Conservation (phyloP, 2,888 invertebrate species). For the Trypoxylon attenuatum region DNA sequence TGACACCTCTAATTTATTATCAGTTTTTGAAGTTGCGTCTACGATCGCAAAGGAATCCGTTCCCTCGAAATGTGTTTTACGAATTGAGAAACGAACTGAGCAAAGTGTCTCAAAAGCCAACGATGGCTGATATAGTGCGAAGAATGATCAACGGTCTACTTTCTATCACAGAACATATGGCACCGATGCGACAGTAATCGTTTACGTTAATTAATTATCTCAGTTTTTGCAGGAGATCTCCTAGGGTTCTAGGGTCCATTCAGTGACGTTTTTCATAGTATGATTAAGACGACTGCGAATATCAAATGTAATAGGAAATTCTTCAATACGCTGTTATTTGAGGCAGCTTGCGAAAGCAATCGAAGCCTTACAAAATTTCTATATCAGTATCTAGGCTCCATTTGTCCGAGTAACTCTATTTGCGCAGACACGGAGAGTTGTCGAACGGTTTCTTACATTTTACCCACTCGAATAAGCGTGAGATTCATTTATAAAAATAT, state of each 20-base stretch:
- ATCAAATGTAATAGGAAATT: constrained; percentile 32
- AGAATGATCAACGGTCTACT: constrained; percentile 80
- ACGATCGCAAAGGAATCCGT: constrained; percentile 95
- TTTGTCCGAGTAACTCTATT: too few species aligned
- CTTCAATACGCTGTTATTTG: constrained; percentile 19
- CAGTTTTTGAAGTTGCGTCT: constrained; percentile 96
- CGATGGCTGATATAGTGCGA: constrained; percentile 81
- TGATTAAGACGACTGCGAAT: constrained; percentile 38
- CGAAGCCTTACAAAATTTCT: constrained; percentile 15
- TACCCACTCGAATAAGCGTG: neutral
- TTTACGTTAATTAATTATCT: constrained; percentile 22
- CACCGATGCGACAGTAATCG: constrained; percentile 76
- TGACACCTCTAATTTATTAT: constrained; percentile 97
- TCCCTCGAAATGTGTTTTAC: constrained; percentile 93
- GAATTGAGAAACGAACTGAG: constrained; percentile 88
- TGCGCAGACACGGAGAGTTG: too few species aligned
- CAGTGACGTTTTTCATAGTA: constrained; percentile 40
- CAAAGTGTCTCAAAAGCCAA: constrained; percentile 80
- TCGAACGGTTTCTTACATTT: constrained; percentile 23
- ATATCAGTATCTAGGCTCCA: constrained; percentile 12
- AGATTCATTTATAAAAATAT: constrained; percentile 4
- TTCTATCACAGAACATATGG: constrained; percentile 84
- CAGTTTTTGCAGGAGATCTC: constrained; percentile 38
- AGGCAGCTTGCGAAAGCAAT: constrained; percentile 19
- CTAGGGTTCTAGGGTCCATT: constrained; percentile 51